Percentiles rank a stretch among this genome's conserved stretches.
Evolutionary conservation across 1,140 invertebrate species (phyloP).

Genomic region (Papilio aristodemus): DNA sequence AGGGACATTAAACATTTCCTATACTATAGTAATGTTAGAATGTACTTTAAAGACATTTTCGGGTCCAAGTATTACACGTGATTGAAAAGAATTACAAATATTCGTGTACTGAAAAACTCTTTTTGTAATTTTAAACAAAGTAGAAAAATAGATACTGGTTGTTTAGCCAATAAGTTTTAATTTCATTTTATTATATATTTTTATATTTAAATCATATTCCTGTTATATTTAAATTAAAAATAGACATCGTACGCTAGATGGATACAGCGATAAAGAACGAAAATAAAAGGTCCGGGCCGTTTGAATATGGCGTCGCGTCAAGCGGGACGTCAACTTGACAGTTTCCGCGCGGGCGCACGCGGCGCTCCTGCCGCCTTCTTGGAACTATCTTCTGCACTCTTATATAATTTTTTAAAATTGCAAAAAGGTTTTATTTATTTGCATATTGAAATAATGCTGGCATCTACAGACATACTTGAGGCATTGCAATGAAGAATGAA

Average conservation of each 20-base stretch:
- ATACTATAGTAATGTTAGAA: too few relatives aligned
- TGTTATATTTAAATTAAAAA: neutral
- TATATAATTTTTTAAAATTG: constrained; percentile 18
- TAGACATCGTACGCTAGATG: constrained; percentile 48
- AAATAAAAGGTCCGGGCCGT: constrained; percentile 71
- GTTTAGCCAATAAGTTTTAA: too few relatives aligned
- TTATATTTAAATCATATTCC: neutral
- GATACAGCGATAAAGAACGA: constrained; percentile 65
- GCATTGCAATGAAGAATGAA: neutral
- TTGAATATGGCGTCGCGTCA: constrained; percentile 74
- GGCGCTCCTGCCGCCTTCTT: constrained; percentile 53
- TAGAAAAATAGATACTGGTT: too few relatives aligned
- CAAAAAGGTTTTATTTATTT: constrained; percentile 13
- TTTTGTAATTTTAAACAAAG: too few relatives aligned
- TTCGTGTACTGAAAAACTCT: too few relatives aligned
- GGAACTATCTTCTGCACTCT: constrained; percentile 59
- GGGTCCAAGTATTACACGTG: too few relatives aligned
- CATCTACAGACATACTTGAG: neutral
- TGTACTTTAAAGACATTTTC: too few relatives aligned
- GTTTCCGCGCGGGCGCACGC: constrained; percentile 72
- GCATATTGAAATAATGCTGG: neutral
- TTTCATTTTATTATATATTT: too few relatives aligned
- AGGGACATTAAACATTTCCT: neutral
- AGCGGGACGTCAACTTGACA: constrained; percentile 77
- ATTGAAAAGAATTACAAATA: too few relatives aligned